Percentiles rank a stretch among this genome's conserved stretches.
These are phyloP conservation scores for Drosophila neotestacea DNA, from an alignment of 2,888 invertebrate species.

Conservation along the genomic window DNA sequence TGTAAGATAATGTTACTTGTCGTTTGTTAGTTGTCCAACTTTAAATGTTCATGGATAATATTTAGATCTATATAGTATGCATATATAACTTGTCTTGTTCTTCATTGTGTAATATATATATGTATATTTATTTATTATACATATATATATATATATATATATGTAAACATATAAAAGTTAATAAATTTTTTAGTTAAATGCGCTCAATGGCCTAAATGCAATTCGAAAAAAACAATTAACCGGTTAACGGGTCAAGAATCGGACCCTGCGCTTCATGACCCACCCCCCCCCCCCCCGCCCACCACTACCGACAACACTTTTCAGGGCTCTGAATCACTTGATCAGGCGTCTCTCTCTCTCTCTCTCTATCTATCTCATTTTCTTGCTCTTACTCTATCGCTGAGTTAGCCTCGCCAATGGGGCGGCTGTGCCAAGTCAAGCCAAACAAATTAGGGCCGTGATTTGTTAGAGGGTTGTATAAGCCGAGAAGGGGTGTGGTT, in stretches of 20 bases:
- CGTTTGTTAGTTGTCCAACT: constrained; percentile 19
- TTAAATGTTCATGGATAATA: constrained; percentile 32
- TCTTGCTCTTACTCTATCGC: background rate
- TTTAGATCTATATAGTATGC: constrained; percentile 28
- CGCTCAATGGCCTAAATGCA: constrained; percentile 56
- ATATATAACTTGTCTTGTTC: constrained; percentile 14
- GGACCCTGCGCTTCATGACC: constrained; percentile 3
- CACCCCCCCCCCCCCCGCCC: background rate
- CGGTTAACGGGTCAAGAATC: constrained; percentile 13
- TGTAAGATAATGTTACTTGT: constrained; percentile 20
- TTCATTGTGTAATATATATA: constrained; percentile 16
- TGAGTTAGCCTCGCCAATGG: constrained; percentile 35
- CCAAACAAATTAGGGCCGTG: constrained; percentile 58
- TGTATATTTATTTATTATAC: constrained; percentile 9
- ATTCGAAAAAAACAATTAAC: constrained; percentile 31
- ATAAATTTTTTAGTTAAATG: constrained; percentile 42
- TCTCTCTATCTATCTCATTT: background rate
- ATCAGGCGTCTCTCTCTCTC: constrained; percentile 46
- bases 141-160: constrained; percentile 19
- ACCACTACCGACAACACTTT: background rate
- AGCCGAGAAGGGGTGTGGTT: constrained; percentile 1
- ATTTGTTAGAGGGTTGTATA: constrained; percentile 15
- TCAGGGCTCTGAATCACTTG: constrained; percentile 54
- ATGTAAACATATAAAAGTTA: constrained; percentile 52
- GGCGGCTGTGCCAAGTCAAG: constrained; percentile 58